A percentile compares a stretch with the other conserved stretches of the same genome.
These are phyloP conservation scores for Portevinia maculata DNA, from an alignment of 2,888 invertebrate genomes.

Conservation along the genomic window DNA sequence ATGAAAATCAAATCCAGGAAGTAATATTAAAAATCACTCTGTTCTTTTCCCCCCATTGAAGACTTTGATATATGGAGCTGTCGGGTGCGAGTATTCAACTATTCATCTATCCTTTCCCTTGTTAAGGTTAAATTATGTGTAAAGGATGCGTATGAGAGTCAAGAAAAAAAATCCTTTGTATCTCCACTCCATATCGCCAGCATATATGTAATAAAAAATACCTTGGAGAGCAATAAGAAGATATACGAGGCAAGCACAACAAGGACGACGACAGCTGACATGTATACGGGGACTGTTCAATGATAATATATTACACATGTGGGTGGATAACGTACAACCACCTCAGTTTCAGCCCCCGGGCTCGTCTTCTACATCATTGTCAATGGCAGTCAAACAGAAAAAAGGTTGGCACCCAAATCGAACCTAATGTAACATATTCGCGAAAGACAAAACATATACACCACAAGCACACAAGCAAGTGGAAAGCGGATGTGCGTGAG, in stretches of 20 bases:
- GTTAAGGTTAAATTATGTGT: slow-evolving; percentile 44
- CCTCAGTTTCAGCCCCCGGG: slow-evolving; percentile 13
- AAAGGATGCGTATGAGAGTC: slow-evolving; percentile 43
- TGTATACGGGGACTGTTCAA: slow-evolving; percentile 67
- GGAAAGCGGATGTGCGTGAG: slow-evolving; percentile 23
- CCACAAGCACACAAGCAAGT: slow-evolving; percentile 4
- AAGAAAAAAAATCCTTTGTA: not conserved
- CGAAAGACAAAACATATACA: slow-evolving; percentile 49
- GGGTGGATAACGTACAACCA: slow-evolving; percentile 62
- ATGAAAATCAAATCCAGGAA: slow-evolving; percentile 57
- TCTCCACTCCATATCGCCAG: not conserved
- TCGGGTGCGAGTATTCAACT: slow-evolving; percentile 9
- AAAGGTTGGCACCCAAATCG: slow-evolving; percentile 70
- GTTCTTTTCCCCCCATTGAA: slow-evolving; percentile 1
- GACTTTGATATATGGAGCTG: slow-evolving; percentile 30
- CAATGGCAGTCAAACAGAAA: slow-evolving; percentile 67
- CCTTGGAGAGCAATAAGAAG: slow-evolving; percentile 37
- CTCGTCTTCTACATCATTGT: slow-evolving; percentile 53
- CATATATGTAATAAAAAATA: slow-evolving; percentile 17
- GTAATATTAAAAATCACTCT: slow-evolving; percentile 63
- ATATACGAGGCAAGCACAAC: slow-evolving; percentile 58
- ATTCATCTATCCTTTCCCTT: not conserved
- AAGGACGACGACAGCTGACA: slow-evolving; percentile 70
- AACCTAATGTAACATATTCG: slow-evolving; percentile 64
- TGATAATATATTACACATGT: slow-evolving; percentile 71